These are phyloP conservation scores for Sarcophaga carnaria DNA, from an alignment of 2,888 invertebrate species.

Conservation along the genomic window DNA sequence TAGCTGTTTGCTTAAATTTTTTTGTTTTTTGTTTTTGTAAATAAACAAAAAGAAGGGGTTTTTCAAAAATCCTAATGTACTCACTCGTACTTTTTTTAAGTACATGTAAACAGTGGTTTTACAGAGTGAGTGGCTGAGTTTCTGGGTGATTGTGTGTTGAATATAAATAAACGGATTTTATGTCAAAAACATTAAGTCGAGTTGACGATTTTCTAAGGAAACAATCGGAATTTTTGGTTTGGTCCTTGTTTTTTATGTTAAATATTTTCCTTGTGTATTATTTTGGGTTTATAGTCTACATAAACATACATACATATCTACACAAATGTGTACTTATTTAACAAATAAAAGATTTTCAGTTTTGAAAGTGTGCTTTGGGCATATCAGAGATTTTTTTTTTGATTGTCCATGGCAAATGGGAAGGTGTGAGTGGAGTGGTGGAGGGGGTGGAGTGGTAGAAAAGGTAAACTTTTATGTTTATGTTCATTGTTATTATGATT, in stretches of 20 bases:
- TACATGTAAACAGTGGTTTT: slow-evolving; percentile 51
- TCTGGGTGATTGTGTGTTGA: slow-evolving; percentile 8
- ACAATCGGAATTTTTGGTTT: slow-evolving; percentile 29
- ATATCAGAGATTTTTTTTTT: slow-evolving; percentile 42
- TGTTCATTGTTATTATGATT: slow-evolving; percentile 24
- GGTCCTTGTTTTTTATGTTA: slow-evolving; percentile 8
- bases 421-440: not conserved
- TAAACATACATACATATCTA: slow-evolving; percentile 7
- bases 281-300: slow-evolving; percentile 16
- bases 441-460: not conserved
- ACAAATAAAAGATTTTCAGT: not conserved
- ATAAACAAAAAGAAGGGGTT: slow-evolving; percentile 42
- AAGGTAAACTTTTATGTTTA: slow-evolving; percentile 38
- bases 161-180: slow-evolving; percentile 55
- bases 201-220: slow-evolving; percentile 42
- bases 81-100: slow-evolving; percentile 37
- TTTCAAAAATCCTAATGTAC: slow-evolving; percentile 56
- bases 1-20: not conserved
- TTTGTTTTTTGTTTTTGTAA: slow-evolving; percentile 2
- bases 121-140: slow-evolving; percentile 4
- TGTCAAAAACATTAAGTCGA: slow-evolving; percentile 55
- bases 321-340: not conserved
- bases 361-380: slow-evolving; percentile 25
- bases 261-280: slow-evolving; percentile 5
- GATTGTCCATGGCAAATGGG: slow-evolving; percentile 11